Base-by-base conservation (phyloP, 2,113 vertebrate species). In the Chrysochloris asiatica region DNA sequence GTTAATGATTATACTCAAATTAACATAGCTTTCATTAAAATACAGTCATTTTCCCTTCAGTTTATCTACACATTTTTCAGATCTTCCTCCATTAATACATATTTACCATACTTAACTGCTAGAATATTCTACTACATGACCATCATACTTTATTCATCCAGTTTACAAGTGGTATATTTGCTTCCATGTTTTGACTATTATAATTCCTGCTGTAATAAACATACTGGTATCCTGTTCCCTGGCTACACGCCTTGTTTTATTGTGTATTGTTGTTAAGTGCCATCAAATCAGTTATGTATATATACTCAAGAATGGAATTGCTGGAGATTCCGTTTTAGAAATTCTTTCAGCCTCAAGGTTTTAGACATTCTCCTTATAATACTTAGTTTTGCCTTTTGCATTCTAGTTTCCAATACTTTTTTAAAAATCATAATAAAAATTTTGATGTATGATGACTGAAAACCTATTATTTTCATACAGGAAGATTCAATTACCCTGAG, bases 401-500 rank as follows among this genome's bases (percentile, higher is more conserved):
- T 85, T 93, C 43, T 78, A 94, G 12, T 43, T 26, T 90, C 84
- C 11, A 75, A 5, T n/a, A n/a, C n/a, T 30, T 86, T 22, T 79
- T 85, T 54, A 72, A 8, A 12, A 76, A 78, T 82, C 91, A 12
- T 21, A 84, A 50, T 81, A 73, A 88, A 50, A 77, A 78, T n/a
- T 69, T 91, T 69, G 88, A 85, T 43, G 13, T 45, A 78, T 54
- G 9, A 78, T 38, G 33, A 71, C 19, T 63, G 45, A 78, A 91
- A 30, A 92, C 26, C 71, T 80, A 65, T 1, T 76, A 61, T 48
- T 79, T 95, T 91, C 50, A 72, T 73, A 88, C 11, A 92, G 87
- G 26, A 89, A 85, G 50, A 94, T 17, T 67, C 50, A 93, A 54
- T 79, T 86, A 93, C 65, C 59, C 87, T 94, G 77, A 94, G 72